phyloP scores from a whole-genome alignment of 53 echinoderm and acorn worm genomes.

The Arbacia lixula region DNA sequence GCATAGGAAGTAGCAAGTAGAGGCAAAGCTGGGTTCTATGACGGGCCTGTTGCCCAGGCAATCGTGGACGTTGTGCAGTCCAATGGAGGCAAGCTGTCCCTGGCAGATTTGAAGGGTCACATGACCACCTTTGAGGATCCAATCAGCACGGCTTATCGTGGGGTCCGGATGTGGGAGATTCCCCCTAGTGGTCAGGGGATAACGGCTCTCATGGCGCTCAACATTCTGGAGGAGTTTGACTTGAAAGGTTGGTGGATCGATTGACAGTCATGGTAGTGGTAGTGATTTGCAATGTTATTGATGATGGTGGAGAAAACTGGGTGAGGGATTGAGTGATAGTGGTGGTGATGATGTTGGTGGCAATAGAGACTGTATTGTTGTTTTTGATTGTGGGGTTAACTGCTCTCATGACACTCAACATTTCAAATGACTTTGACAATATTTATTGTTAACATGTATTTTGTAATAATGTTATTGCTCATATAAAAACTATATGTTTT shows the following conservation, averaged over 20 bases:
- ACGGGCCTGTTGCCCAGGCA: constrained; percentile 83
- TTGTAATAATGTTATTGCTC: too few species aligned
- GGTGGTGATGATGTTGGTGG: too few species aligned
- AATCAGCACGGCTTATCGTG: constrained; percentile 71
- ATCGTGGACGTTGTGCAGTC: constrained; percentile 74
- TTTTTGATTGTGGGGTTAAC: too few species aligned
- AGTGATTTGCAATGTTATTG: too few species aligned
- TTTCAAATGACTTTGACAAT: too few species aligned
- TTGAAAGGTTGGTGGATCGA: constrained; percentile 69
- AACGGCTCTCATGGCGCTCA: constrained; percentile 78
- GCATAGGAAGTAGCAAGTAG: constrained; percentile 65
- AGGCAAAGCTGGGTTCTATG: constrained; percentile 86
- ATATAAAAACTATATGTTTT: neutral
- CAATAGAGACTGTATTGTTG: too few species aligned
- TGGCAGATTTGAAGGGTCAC: constrained; percentile 75
- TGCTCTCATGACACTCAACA: too few species aligned
- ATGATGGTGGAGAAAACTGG: too few species aligned
- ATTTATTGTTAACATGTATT: too few species aligned
- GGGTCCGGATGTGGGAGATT: constrained; percentile 77
- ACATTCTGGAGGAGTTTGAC: constrained; percentile 76
- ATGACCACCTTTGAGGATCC: constrained; percentile 71
- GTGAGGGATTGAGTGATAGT: too few species aligned
- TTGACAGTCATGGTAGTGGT: too few species aligned
- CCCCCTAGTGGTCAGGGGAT: constrained; percentile 96
- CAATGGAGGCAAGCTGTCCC: constrained; percentile 71